Percentiles rank a stretch among this genome's conserved stretches.
Evolutionary conservation across 2,113 vertebrate genomes (phyloP).

Genomic region (Cryptotis parvus): DNA sequence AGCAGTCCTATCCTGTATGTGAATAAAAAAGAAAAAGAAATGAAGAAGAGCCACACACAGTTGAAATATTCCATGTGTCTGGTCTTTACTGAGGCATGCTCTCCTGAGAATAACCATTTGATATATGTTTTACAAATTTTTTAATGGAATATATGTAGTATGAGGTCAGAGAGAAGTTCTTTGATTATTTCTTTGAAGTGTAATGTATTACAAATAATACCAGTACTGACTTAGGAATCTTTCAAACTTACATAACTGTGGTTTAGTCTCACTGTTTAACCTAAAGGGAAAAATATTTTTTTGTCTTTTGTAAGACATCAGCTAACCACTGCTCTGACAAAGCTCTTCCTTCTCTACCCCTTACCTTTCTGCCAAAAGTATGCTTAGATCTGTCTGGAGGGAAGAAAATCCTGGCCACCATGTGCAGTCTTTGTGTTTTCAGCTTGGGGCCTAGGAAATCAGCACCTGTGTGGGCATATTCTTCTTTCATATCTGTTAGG

Average conservation of each 20-base stretch:
- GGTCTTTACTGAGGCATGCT: constrained; percentile 61
- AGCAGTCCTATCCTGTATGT: constrained; percentile 48
- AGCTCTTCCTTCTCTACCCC: background rate
- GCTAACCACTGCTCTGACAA: constrained; percentile 48
- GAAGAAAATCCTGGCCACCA: constrained; percentile 19
- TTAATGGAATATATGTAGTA: constrained; percentile 79
- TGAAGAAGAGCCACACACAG: constrained; percentile 65
- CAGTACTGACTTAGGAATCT: constrained; percentile 77
- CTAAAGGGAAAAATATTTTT: constrained; percentile 65
- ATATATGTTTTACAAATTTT: constrained; percentile 82
- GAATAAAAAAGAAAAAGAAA: constrained; percentile 31
- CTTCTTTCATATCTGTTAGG: background rate
- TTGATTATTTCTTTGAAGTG: constrained; percentile 81
- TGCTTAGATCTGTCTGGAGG: constrained; percentile 44
- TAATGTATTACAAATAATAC: constrained; percentile 73
- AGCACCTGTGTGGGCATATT: constrained; percentile 52
- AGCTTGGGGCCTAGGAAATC: constrained; percentile 41
- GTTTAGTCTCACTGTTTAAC: constrained; percentile 79
- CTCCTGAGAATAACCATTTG: constrained; percentile 74
- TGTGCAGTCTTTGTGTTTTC: background rate
- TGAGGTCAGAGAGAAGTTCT: constrained; percentile 80
- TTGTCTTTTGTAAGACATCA: constrained; percentile 62
- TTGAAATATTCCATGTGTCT: constrained; percentile 79
- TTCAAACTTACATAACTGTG: constrained; percentile 81
- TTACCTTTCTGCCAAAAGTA: constrained; percentile 30